Evolutionary conservation across 2,113 vertebrate species (phyloP), one percentile per base, ranked within the genome.

Genomic region (Suncus etruscus): DNA sequence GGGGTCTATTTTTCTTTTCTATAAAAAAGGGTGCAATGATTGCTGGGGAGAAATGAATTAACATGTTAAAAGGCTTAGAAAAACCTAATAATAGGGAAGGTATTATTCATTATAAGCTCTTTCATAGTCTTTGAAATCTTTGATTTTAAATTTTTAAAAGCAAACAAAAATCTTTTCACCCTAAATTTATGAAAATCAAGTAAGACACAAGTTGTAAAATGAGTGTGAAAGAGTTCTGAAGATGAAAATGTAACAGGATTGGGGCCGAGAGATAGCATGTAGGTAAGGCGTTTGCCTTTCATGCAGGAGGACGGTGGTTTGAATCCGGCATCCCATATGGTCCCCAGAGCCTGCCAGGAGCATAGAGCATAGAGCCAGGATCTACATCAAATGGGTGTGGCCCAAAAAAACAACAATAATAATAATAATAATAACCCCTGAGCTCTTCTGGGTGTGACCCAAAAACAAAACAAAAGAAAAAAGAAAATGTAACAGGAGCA

Each of bases 71-170:
- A 61, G 58, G 58, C 58, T 22, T 61, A 86, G 20, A 86, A 58
- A 82, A 88, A 76, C 20, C 3, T 11, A 70, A 14, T 6, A 4
- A 39, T 0, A 1, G 20, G 39, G 10, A 75, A 11, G 45, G 22
- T 54, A 16, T 4, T 74, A 15, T 70, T 58, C 76, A 69, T 3
- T 45, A 12, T 20, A 66, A 12, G 16, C 5, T 14, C 39, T 84
- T 74, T 85, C 75, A 70, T 7, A 58, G 45, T 81, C 91, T 69
- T 72, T 68, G n/a, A 14, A 94, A 86, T 70, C 81, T 86, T 92
- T 51, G 32, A 50, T 58, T 74, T 48, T 16, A 92, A 51, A 50
- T 31, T 66, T 54, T 15, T 27, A 45, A 86, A 83, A 73, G 4
- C 27, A 69, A 91, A 39, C 72, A 87, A 88, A 90, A 88, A 74